A percentile compares a stretch with the other conserved stretches of the same genome.
Conservation (phyloP, 37 sponge, comb jelly and placozoan species). For the Ianthella basta region DNA sequence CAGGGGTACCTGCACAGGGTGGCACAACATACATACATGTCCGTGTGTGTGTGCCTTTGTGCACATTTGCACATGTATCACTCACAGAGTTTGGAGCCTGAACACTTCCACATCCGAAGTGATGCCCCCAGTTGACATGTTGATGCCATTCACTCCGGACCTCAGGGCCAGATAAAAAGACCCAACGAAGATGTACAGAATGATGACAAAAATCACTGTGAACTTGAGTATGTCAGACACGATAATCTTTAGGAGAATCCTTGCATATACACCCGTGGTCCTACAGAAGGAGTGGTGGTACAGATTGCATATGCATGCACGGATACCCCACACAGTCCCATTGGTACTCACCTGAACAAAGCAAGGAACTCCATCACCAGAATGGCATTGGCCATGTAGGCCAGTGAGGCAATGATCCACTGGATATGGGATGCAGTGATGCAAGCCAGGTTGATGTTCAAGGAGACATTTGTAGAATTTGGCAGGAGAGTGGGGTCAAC, state of each 20-base stretch:
- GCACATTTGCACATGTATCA: background rate
- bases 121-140: background rate
- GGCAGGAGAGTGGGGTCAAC: background rate
- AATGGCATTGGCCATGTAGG: conserved; percentile 22
- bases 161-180: conserved; percentile 25
- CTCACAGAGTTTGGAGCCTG: background rate
- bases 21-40: too few species aligned
- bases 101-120: background rate
- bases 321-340: too few species aligned
- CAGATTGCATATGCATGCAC: too few species aligned
- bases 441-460: conserved; percentile 23
- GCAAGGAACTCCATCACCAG: conserved; percentile 12
- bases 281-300: background rate
- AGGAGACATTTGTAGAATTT: background rate
- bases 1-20: conserved; percentile 13
- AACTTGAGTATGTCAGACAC: conserved; percentile 30
- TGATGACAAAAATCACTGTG: background rate
- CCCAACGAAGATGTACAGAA: conserved; percentile 20
- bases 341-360: conserved; percentile 17
- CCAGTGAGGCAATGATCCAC: conserved; percentile 32
- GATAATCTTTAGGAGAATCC: conserved; percentile 27
- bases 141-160: background rate
- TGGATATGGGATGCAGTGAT: conserved; percentile 17
- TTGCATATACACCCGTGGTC: conserved; percentile 12
- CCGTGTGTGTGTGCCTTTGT: too few species aligned